Evolutionary conservation across 92 coral and sea anemone species (phyloP).

Genomic region (Anthopleura xanthogrammica): DNA sequence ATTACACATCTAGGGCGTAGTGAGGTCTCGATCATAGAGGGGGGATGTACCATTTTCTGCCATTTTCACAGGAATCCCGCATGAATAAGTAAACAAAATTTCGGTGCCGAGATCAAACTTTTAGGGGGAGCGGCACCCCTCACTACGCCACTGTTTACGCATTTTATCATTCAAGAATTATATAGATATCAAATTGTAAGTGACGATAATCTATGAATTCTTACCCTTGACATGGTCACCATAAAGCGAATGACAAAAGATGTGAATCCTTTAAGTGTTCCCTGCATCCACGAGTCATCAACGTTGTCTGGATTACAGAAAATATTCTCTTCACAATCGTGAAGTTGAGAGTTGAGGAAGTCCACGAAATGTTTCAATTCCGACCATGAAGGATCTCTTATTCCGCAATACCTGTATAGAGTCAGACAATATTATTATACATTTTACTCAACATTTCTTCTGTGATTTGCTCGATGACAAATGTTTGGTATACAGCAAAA

Average conservation of each 20-base stretch:
- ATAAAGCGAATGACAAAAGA: conserved; percentile 80
- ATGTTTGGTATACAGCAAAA: too few relatives aligned
- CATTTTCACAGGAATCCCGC: too few relatives aligned
- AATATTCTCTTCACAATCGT: conserved; percentile 74
- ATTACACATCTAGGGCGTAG: neutral
- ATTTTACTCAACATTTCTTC: neutral
- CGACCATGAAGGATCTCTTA: conserved; percentile 88
- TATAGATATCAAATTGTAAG: neutral
- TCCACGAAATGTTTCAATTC: conserved; percentile 81
- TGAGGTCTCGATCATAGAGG: too few relatives aligned
- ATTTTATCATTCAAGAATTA: neutral
- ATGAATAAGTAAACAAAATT: too few relatives aligned
- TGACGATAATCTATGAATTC: neutral
- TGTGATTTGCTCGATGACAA: too few relatives aligned
- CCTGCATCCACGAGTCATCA: conserved; percentile 32
- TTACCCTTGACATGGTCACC: conserved; percentile 89
- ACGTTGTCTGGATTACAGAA: conserved; percentile 59
- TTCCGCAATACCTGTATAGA: conserved; percentile 68
- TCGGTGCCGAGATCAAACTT: too few relatives aligned
- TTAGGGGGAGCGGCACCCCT: too few relatives aligned
- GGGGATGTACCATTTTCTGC: too few relatives aligned
- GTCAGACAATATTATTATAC: neutral
- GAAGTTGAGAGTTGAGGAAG: conserved; percentile 78
- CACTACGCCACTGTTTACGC: too few relatives aligned
- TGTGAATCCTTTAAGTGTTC: conserved; percentile 41